Evolutionary conservation across 2,888 invertebrate species (phyloP).

Genomic region (Uloborus plumipes): DNA sequence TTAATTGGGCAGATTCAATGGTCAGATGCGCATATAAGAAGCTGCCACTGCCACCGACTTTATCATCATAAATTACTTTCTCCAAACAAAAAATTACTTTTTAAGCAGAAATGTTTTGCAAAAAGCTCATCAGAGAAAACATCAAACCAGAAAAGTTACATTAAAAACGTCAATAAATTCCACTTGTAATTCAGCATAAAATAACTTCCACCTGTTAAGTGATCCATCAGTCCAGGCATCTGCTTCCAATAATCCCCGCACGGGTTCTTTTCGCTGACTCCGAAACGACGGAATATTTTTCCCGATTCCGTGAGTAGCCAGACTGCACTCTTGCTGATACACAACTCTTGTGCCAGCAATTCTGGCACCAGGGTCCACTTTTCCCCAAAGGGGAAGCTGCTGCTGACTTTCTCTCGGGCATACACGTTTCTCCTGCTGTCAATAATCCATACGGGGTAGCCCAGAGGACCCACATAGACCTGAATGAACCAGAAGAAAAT

Average conservation of each 20-base stretch:
- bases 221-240: slow-evolving; percentile 69
- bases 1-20: too few relatives aligned
- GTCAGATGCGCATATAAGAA: too few relatives aligned
- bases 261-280: slow-evolving; percentile 73
- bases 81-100: neutral
- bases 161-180: too few relatives aligned
- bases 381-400: slow-evolving; percentile 73
- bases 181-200: neutral
- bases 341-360: slow-evolving; percentile 72
- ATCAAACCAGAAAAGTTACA: too few relatives aligned
- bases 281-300: slow-evolving; percentile 72
- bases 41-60: too few relatives aligned
- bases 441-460: slow-evolving; percentile 74
- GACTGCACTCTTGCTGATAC: slow-evolving; percentile 72
- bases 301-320: slow-evolving; percentile 73
- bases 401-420: slow-evolving; percentile 73
- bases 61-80: neutral
- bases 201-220: slow-evolving; percentile 69
- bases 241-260: slow-evolving; percentile 74
- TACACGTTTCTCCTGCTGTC: slow-evolving; percentile 73
- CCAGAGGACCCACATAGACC: slow-evolving; percentile 72
- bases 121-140: too few relatives aligned
- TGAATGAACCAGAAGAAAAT: slow-evolving; percentile 64
- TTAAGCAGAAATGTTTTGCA: too few relatives aligned
- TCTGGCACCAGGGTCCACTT: slow-evolving; percentile 74